These are phyloP conservation scores for Thermophis baileyi DNA, from an alignment of 2,113 vertebrate species.

Conservation along the genomic window DNA sequence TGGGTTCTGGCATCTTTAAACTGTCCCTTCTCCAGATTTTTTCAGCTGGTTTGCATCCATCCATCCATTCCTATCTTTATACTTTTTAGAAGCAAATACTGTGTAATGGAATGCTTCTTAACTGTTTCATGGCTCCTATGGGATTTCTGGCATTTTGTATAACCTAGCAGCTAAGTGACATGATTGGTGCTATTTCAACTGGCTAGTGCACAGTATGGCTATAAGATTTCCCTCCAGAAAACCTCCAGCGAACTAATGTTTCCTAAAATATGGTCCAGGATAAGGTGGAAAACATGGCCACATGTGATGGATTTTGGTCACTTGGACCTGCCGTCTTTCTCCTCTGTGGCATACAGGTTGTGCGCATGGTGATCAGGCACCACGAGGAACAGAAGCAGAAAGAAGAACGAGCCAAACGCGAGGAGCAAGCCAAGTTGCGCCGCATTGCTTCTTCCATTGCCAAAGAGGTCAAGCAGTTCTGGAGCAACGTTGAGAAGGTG, in stretches of 20 bases:
- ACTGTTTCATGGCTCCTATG: background rate
- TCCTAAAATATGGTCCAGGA: background rate
- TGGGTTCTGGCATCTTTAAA: constrained; percentile 42
- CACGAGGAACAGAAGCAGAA: constrained; percentile 90
- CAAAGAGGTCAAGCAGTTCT: constrained; percentile 93
- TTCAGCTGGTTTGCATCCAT: background rate
- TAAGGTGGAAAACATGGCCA: background rate
- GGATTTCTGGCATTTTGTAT: background rate
- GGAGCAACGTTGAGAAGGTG: constrained; percentile 94
- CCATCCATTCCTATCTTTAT: too few species aligned
- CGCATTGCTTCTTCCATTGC: constrained; percentile 87
- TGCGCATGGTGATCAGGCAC: constrained; percentile 89
- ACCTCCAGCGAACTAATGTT: background rate
- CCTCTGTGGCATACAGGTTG: constrained; percentile 71
- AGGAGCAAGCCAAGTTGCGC: constrained; percentile 88
- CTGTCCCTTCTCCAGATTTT: background rate
- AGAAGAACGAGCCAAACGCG: constrained; percentile 86
- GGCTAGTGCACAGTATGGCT: background rate
- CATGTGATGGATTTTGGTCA: background rate
- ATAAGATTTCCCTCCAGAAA: background rate
- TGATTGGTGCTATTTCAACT: background rate
- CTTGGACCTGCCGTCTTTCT: too few species aligned
- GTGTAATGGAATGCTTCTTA: background rate
- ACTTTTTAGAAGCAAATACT: background rate
- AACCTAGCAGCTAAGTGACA: background rate